These are phyloP conservation scores for Kradibia gibbosae DNA, from an alignment of 1,140 invertebrate genomes.

Conservation along the genomic window DNA sequence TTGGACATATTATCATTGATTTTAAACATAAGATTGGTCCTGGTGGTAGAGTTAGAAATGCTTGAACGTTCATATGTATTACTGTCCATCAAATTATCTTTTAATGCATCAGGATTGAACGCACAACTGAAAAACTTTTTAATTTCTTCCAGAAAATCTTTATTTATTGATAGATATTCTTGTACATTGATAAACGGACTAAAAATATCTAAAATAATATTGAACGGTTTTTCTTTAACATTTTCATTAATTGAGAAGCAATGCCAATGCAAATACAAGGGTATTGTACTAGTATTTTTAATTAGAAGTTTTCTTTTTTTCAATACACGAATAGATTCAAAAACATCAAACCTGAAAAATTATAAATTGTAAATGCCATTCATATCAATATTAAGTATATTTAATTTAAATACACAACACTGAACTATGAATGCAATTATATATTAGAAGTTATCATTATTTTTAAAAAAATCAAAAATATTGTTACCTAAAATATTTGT, in stretches of 20 bases:
- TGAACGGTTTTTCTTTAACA: constrained; percentile 47
- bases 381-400: background rate
- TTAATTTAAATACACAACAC: background rate
- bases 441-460: background rate
- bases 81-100: background rate
- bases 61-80: background rate
- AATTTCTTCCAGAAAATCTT: constrained; percentile 3
- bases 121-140: constrained; percentile 37
- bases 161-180: constrained; percentile 14
- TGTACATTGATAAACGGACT: constrained; percentile 48
- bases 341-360: constrained; percentile 50
- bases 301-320: constrained; percentile 42
- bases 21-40: background rate
- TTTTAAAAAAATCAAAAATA: background rate
- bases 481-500: too few relatives aligned
- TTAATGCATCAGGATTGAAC: background rate
- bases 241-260: constrained; percentile 37
- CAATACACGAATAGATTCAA: background rate
- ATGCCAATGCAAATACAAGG: constrained; percentile 55
- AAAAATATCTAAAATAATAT: constrained; percentile 48
- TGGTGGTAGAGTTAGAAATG: background rate
- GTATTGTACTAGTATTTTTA: constrained; percentile 53
- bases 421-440: background rate
- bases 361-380: background rate
- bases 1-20: background rate